Evolutionary conservation across 2,888 invertebrate species (phyloP).

Genomic region (Hartigia nigra): DNA sequence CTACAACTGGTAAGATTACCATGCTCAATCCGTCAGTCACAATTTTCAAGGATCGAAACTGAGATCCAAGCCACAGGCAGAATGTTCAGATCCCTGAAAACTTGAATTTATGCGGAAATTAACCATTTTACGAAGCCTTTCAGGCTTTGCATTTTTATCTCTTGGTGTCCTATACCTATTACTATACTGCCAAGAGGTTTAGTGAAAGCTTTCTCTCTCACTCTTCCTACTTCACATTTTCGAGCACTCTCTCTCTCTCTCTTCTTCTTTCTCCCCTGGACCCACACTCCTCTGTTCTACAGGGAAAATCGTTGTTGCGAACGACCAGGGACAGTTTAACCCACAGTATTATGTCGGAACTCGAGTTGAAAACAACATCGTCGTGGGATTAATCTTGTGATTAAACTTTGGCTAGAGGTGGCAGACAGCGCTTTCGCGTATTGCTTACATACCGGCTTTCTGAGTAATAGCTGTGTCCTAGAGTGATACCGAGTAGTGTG

Average conservation of each 20-base stretch:
- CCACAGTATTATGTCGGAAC: constrained; percentile 21
- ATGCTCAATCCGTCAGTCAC: background rate
- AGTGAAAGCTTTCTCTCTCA: background rate
- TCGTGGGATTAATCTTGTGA: constrained; percentile 4
- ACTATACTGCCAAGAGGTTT: background rate
- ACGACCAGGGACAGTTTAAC: constrained; percentile 23
- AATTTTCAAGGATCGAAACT: constrained; percentile 9
- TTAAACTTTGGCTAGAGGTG: background rate
- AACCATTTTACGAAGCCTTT: constrained; percentile 31
- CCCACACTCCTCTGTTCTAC: constrained; percentile 3
- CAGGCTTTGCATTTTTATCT: constrained; percentile 5
- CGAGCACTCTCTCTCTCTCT: background rate
- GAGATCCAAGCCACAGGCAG: background rate
- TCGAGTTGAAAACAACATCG: constrained; percentile 23
- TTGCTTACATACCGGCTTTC: background rate
- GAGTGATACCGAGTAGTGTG: background rate
- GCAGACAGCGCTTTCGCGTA: background rate
- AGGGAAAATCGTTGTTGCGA: constrained; percentile 16
- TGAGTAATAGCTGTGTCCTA: background rate
- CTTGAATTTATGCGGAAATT: constrained; percentile 40
- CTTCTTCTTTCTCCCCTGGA: background rate
- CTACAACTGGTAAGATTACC: background rate
- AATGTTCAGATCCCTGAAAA: constrained; percentile 19
- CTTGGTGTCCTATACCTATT: background rate
- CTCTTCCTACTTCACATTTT: background rate